A percentile compares a stretch with the other conserved stretches of the same genome.
phyloP scores from a whole-genome alignment of 2,888 invertebrate genomes.

The Sabatieria punctata region DNA sequence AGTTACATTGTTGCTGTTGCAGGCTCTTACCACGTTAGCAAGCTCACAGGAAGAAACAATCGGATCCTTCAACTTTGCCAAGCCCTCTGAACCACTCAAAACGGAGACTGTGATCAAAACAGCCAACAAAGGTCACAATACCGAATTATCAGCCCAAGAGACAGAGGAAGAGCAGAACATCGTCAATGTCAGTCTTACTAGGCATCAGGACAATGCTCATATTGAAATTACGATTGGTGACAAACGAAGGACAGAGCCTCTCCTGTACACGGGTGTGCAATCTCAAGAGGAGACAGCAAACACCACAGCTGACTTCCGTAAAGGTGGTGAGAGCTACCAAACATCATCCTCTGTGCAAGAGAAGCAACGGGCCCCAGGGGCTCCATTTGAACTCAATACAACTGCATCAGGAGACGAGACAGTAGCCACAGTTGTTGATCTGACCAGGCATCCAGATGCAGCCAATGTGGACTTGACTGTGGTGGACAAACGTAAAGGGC shows the following conservation, averaged over 20 bases:
- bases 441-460: not conserved
- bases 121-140: too few species aligned
- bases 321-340: too few species aligned
- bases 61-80: too few species aligned
- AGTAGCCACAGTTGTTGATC: not conserved
- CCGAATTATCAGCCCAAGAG: not conserved
- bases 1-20: too few species aligned
- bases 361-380: not conserved
- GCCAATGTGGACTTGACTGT: not conserved
- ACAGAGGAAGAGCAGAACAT: not conserved
- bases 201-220: not conserved
- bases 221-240: conserved; percentile 3
- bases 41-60: conserved; percentile 2
- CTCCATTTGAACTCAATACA: not conserved
- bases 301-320: too few species aligned
- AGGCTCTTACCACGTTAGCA: too few species aligned
- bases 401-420: not conserved
- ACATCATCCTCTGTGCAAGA: too few species aligned
- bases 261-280: too few species aligned
- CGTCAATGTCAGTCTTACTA: not conserved
- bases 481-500: not conserved
- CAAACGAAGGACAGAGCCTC: not conserved
- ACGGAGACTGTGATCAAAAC: too few species aligned
- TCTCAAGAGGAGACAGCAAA: too few species aligned
- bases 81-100: too few species aligned